A percentile compares a stretch with the other conserved stretches of the same genome.
phyloP scores from a whole-genome alignment of 2,797 vertebrate genomes.

The Columba guinea region DNA sequence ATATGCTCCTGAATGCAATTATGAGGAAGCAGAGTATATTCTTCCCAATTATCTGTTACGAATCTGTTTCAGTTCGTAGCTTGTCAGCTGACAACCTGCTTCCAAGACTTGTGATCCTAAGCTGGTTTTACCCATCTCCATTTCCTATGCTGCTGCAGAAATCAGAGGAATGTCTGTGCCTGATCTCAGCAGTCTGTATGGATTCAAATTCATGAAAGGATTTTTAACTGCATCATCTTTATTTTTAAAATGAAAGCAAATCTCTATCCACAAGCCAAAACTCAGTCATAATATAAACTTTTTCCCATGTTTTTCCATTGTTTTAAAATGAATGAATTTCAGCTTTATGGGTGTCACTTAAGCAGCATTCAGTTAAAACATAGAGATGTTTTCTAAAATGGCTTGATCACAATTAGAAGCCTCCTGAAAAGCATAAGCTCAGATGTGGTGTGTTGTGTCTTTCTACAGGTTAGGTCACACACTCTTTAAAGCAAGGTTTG shows the following conservation, averaged over 20 bases:
- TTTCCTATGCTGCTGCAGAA: neutral
- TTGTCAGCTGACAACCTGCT: neutral
- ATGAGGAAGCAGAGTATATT: neutral
- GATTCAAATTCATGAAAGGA: neutral
- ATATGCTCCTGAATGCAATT: neutral
- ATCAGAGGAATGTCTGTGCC: neutral
- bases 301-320: neutral
- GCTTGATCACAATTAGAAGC: fast-evolving
- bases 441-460: neutral
- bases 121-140: neutral
- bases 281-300: neutral
- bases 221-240: neutral
- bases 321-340: neutral
- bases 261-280: neutral
- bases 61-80: neutral
- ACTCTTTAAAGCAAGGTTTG: neutral
- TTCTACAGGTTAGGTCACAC: fast-evolving
- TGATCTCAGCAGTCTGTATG: neutral
- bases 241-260: neutral
- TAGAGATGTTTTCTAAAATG: neutral
- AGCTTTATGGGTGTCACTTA: neutral
- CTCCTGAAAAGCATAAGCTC: neutral
- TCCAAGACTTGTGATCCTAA: neutral
- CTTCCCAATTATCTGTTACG: neutral
- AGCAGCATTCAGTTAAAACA: neutral